Evolutionary conservation across 1,140 invertebrate genomes (phyloP).

Genomic region (Anadara kagoshimensis): DNA sequence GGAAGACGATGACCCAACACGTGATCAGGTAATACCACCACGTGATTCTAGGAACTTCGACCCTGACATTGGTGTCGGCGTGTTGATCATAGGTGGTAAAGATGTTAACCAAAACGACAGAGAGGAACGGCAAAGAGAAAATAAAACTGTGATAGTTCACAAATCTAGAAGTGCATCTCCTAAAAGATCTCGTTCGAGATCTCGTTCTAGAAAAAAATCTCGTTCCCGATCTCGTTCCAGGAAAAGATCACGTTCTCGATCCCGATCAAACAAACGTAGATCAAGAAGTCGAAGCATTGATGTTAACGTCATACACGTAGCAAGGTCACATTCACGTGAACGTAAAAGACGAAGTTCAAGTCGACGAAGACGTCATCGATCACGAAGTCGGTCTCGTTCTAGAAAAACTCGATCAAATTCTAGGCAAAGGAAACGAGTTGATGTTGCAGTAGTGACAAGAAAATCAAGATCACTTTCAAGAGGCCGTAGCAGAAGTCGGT

Average conservation of each 20-base stretch:
- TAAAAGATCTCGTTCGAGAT: background rate
- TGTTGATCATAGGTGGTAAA: constrained; percentile 28
- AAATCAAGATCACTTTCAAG: constrained; percentile 9
- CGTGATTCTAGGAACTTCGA: constrained; percentile 39
- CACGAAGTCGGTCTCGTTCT: constrained; percentile 23
- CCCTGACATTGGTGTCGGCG: constrained; percentile 38
- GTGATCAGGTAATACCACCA: constrained; percentile 25
- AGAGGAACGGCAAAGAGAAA: background rate
- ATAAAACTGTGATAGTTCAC: background rate
- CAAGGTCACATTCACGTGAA: constrained; percentile 12
- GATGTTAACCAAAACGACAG: background rate
- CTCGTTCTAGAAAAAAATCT: background rate
- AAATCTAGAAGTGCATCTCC: background rate
- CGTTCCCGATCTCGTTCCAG: constrained; percentile 21
- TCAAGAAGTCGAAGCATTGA: constrained; percentile 2
- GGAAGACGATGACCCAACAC: constrained; percentile 30
- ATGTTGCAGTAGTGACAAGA: constrained; percentile 1
- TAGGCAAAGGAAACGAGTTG: background rate
- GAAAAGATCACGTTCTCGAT: background rate
- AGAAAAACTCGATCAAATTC: constrained; percentile 23
- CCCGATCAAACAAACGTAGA: constrained; percentile 9
- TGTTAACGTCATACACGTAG: constrained; percentile 4
- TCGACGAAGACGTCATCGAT: background rate
- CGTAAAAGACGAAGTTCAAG: constrained; percentile 16
- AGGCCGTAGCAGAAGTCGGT: background rate